Conservation (phyloP, 2,113 vertebrate species). For the Genyomyrus donnyi region DNA sequence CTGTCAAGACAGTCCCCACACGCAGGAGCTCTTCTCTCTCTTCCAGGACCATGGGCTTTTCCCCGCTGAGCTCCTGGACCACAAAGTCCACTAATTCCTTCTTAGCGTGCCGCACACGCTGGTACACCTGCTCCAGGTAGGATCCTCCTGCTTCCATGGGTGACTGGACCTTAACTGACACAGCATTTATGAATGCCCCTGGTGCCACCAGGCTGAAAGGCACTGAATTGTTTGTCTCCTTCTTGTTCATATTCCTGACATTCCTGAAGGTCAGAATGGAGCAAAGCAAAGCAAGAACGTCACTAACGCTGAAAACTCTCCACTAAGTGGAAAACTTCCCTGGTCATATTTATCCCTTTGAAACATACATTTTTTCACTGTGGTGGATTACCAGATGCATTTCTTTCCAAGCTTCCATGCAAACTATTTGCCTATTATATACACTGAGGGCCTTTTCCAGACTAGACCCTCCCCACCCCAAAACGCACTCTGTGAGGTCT, state of each 20-base stretch:
- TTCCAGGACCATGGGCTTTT: constrained; percentile 42
- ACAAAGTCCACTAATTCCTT: constrained; percentile 39
- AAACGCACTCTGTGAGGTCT: background rate
- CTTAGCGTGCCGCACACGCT: constrained; percentile 32
- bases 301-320: background rate
- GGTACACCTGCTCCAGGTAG: constrained; percentile 52
- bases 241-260: constrained; percentile 35
- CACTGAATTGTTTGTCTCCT: constrained; percentile 50
- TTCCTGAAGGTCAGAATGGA: constrained; percentile 42
- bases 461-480: background rate
- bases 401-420: background rate
- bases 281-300: background rate
- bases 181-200: constrained; percentile 33
- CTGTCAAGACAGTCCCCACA: constrained; percentile 52
- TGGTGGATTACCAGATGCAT: background rate
- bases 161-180: constrained; percentile 48
- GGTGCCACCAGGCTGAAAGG: constrained; percentile 57
- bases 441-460: background rate
- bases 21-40: constrained; percentile 58
- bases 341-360: background rate
- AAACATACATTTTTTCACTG: background rate
- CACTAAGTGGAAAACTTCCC: background rate
- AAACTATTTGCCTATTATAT: background rate
- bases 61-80: constrained; percentile 45
- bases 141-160: constrained; percentile 51